Conservation (phyloP, 1,140 invertebrate genomes). For the Zaprionus nigranus region DNA sequence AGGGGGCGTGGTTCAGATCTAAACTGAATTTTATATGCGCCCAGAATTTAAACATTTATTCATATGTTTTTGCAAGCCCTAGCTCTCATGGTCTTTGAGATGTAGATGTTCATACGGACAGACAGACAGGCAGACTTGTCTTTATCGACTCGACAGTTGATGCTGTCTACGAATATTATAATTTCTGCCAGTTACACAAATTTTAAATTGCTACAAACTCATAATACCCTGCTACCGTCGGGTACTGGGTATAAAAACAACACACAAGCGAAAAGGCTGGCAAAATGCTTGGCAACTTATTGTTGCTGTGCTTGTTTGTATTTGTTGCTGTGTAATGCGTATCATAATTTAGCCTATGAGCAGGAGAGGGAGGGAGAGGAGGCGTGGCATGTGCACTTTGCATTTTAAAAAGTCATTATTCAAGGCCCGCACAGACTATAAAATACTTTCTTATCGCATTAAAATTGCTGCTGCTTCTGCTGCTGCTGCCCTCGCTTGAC, state of each 20-base stretch:
- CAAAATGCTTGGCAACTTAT: slow-evolving; percentile 4
- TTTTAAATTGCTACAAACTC: too few relatives aligned
- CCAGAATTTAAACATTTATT: too few relatives aligned
- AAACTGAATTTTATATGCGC: too few relatives aligned
- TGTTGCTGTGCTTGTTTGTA: slow-evolving; percentile 3
- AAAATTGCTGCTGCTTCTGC: not conserved
- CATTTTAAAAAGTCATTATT: slow-evolving; percentile 34
- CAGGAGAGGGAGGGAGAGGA: not conserved
- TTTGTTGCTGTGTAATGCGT: slow-evolving; percentile 25
- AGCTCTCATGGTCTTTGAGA: too few relatives aligned
- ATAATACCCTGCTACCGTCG: too few relatives aligned
- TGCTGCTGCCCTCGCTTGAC: not conserved
- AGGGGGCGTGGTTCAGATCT: too few relatives aligned
- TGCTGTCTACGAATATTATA: too few relatives aligned
- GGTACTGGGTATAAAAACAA: not conserved
- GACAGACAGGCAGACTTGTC: too few relatives aligned
- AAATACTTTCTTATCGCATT: slow-evolving; percentile 46
- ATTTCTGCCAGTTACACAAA: too few relatives aligned
- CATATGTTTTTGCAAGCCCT: too few relatives aligned
- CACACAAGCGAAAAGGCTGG: not conserved
- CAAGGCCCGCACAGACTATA: slow-evolving; percentile 23
- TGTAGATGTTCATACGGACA: too few relatives aligned
- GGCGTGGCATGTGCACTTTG: slow-evolving; percentile 7
- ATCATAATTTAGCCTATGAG: slow-evolving; percentile 29
- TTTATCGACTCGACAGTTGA: too few relatives aligned